These are phyloP conservation scores for Urocolius indicus DNA, from an alignment of 2,113 vertebrate genomes.

Conservation along the genomic window DNA sequence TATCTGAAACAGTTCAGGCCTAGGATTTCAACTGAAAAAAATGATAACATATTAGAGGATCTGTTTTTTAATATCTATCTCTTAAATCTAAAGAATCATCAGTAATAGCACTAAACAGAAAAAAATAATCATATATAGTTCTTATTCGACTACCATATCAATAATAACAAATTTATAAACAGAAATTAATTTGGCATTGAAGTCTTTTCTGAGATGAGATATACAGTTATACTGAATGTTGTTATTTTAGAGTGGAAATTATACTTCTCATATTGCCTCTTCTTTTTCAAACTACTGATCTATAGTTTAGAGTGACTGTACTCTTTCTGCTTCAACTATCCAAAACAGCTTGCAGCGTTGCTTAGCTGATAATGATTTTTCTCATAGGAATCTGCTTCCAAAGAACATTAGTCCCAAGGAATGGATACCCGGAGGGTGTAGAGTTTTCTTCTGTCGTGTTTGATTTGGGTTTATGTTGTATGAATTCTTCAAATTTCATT, in stretches of 20 bases:
- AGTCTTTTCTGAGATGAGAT: not conserved
- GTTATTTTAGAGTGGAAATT: constrained; percentile 5
- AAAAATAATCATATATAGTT: not conserved
- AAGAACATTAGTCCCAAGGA: constrained; percentile 27
- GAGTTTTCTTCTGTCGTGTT: not conserved
- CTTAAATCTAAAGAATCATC: not conserved
- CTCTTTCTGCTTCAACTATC: constrained; percentile 44
- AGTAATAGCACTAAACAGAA: not conserved
- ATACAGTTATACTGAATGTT: not conserved
- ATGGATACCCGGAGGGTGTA: not conserved
- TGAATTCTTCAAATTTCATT: constrained; percentile 48
- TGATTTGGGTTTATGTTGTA: not conserved
- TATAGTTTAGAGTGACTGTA: constrained; percentile 50
- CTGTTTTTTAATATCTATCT: not conserved
- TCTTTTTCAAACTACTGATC: constrained; percentile 49
- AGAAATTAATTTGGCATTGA: constrained; percentile 1
- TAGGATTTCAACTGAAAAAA: not conserved
- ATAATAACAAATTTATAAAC: not conserved
- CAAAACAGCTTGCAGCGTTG: constrained; percentile 23
- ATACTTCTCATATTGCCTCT: not conserved
- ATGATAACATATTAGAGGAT: not conserved
- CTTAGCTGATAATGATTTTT: constrained; percentile 48
- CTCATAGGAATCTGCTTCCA: constrained; percentile 16
- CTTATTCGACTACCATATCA: not conserved
- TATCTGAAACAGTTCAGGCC: not conserved